These are phyloP conservation scores for Halcyon leucocephala DNA, from an alignment of 2,797 vertebrate species.

Conservation along the genomic window DNA sequence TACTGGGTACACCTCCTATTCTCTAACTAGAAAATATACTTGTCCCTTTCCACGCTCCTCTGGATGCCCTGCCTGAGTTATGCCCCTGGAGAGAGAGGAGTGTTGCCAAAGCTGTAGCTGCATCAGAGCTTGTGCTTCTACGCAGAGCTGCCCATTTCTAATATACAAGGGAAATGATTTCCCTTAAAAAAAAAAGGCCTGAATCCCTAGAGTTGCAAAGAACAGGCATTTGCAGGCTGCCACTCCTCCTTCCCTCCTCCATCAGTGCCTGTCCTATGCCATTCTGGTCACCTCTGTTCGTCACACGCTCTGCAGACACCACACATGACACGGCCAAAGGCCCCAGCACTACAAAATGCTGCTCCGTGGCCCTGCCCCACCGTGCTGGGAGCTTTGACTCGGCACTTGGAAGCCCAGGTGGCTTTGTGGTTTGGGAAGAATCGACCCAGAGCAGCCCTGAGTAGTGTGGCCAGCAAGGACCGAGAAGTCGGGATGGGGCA, in stretches of 20 bases:
- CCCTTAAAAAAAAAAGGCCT: not conserved
- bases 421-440: not conserved
- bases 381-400: not conserved
- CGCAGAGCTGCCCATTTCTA: not conserved
- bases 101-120: not conserved
- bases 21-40: not conserved
- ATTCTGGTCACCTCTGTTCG: not conserved
- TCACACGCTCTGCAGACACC: not conserved
- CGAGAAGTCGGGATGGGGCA: not conserved
- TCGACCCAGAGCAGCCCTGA: fast-evolving
- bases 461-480: fast-evolving
- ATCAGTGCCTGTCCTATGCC: not conserved
- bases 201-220: not conserved
- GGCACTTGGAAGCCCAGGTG: not conserved
- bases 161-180: not conserved
- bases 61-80: not conserved
- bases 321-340: not conserved
- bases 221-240: not conserved
- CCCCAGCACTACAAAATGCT: not conserved
- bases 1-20: not conserved
- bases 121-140: not conserved
- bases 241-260: not conserved
- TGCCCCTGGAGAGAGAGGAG: not conserved
- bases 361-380: not conserved
- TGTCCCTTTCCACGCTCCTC: not conserved